phyloP scores from a whole-genome alignment of 2,797 vertebrate species.

The Pyrrhura leucotis region DNA sequence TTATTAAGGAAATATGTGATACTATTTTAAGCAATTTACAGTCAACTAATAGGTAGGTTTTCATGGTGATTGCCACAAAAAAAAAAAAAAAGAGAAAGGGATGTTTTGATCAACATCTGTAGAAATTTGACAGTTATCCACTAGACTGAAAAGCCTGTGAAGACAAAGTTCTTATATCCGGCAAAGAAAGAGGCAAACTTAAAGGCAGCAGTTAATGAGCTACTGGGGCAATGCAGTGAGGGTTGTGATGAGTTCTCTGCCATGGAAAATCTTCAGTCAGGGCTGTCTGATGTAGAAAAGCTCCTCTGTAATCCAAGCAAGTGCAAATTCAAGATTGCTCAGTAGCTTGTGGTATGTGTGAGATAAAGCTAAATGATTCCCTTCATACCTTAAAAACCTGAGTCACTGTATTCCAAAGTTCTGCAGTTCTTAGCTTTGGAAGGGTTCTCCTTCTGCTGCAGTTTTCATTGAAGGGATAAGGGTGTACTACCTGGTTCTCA shows the following conservation, averaged over 20 bases:
- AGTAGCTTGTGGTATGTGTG: not conserved
- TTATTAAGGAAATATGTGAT: constrained; percentile 14
- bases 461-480: not conserved
- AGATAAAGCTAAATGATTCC: not conserved
- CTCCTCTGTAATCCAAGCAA: not conserved
- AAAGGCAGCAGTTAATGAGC: not conserved
- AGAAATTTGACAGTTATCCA: not conserved
- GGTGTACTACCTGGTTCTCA: not conserved
- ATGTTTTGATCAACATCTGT: not conserved
- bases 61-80: not conserved
- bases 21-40: not conserved
- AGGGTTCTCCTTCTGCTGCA: not conserved
- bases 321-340: not conserved
- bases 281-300: not conserved
- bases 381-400: not conserved
- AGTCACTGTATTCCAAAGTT: not conserved
- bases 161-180: not conserved
- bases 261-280: not conserved
- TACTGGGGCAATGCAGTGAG: not conserved
- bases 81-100: not conserved
- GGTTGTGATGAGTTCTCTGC: not conserved
- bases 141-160: not conserved
- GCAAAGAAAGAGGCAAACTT: not conserved
- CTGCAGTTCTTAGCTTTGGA: not conserved
- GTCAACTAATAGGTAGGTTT: not conserved